Evolutionary conservation across 1,140 invertebrate species (phyloP), one percentile per base, ranked within the genome.

Genomic region (Cardiocondyla obscurior): DNA sequence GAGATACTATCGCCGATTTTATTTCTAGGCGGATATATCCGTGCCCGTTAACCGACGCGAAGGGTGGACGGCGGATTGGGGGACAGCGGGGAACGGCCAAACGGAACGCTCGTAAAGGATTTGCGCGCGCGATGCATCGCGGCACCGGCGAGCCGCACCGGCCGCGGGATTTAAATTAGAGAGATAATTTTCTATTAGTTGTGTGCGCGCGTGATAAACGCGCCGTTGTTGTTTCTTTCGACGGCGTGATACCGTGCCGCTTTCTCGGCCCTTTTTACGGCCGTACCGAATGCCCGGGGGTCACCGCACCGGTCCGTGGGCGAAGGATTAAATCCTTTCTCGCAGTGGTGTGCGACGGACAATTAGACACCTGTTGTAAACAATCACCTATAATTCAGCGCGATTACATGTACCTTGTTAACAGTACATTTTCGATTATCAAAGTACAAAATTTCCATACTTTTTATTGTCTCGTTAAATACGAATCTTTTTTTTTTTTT

Each of bases 1-100:
- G 89, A 94, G 93, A 93, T 94, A 93, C 90, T 94, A 94, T 94
- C 93, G 90, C 91, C 92, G 93, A 93, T 93, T 93, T 93, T 93
- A 94, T 93, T 93, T 90, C 86, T 92, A 93, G 91, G 89, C 92
- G 93, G 91, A 92, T 93, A 93, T 94, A 90, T 84, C 76, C 77
- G 83, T 89, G 90, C 91, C 92, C 92, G 92, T 93, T 93, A 93
- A 88, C 77, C 81, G 73, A 53, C 55, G 3, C 36, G 46, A 22
- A 64, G 70, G 49, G 30, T 76, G 51, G 65, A 51, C 39, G 76
- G 76, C 46, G 65, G 70, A 30, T 53, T 73, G 74, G 64, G 57
- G 55, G 33, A 46, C 30, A 14, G 57, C 51, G 73, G 55, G 53
- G 83, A 89, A 86, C 87, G 85, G 86, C 89, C 91, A n/a, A 91